Evolutionary conservation across 2,113 vertebrate species (phyloP).

Genomic region (Thamnaconus septentrionalis): DNA sequence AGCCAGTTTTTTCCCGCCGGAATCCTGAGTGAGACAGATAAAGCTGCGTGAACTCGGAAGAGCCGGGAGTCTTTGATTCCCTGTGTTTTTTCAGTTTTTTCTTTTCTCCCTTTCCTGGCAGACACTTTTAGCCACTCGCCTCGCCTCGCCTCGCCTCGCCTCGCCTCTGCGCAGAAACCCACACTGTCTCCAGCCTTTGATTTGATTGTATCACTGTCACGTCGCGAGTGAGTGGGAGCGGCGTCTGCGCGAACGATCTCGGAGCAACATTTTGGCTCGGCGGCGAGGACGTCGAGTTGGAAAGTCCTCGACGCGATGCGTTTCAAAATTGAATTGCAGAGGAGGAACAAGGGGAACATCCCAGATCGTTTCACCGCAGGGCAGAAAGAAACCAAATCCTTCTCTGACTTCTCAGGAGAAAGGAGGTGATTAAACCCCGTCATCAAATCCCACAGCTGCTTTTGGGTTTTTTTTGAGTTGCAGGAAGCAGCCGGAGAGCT

Average conservation of each 20-base stretch:
- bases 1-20: slow-evolving; percentile 45
- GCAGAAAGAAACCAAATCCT: slow-evolving; percentile 30
- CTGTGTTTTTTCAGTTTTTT: too few relatives aligned
- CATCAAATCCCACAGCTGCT: slow-evolving; percentile 48
- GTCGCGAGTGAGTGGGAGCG: background rate
- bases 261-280: too few relatives aligned
- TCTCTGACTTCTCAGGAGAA: slow-evolving; percentile 19
- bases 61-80: slow-evolving; percentile 51
- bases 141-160: background rate
- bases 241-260: too few relatives aligned
- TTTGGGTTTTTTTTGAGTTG: slow-evolving; percentile 21
- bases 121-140: slow-evolving; percentile 41
- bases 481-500: slow-evolving; percentile 51
- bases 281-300: too few relatives aligned
- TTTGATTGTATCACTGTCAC: slow-evolving; percentile 20
- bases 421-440: slow-evolving; percentile 45
- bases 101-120: slow-evolving; percentile 28
- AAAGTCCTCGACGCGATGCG: too few relatives aligned
- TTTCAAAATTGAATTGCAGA: slow-evolving; percentile 5
- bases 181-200: too few relatives aligned
- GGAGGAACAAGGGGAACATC: slow-evolving; percentile 23
- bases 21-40: slow-evolving; percentile 48
- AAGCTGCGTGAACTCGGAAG: slow-evolving; percentile 38
- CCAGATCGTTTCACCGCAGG: slow-evolving; percentile 39
- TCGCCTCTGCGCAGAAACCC: too few relatives aligned